Evolutionary conservation across 2,888 invertebrate genomes (phyloP), one percentile per base, ranked within the genome.

Genomic region (Tanypteryx hageni): DNA sequence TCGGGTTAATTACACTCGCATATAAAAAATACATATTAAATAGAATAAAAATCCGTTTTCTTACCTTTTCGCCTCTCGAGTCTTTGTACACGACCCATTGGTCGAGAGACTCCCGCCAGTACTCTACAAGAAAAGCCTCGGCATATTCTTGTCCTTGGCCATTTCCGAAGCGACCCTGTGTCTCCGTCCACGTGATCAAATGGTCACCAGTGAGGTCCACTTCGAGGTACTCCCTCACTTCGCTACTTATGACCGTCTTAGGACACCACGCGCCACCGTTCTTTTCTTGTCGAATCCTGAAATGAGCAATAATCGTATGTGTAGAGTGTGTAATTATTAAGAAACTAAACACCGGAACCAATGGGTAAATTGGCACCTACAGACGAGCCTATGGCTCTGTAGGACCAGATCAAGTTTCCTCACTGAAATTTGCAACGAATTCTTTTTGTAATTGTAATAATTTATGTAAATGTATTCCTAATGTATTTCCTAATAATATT

Each of bases 221-320:
- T 95, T 99, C 98, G 89, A 99, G 95, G 95, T 97, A 98, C 94
- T 99, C 98, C 18, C 97, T 96, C 92, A 97, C 97, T 92, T 96
- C 96, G 92, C 97, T 96, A 93, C 97, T 96, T 94, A 98, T 98
- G 94, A 97, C 97, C 0, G 97, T 97, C 94, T 97, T 97, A 13
- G 99, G 98, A 95, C 99, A 99, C 99, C 99, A 99, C 0, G 99
- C 98, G 0, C 99, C 99, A 0, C 98, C 98, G 93, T 97, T 97
- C 94, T 97, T 97, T 94, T 98, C 98, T 92, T 97, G 97, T 13
- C 98, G 96, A 93, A 98, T 97, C 95, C 98, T 98, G 96, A 84
- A 95, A 95, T 93, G 93, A 94, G 92, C 93, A 92, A 84, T 93
- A 93, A 92, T 86, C 14, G 91, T 13, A 92, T 22, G 59, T 83